phyloP scores from a whole-genome alignment of 1,140 invertebrate species.

The Trichonephila clavata region DNA sequence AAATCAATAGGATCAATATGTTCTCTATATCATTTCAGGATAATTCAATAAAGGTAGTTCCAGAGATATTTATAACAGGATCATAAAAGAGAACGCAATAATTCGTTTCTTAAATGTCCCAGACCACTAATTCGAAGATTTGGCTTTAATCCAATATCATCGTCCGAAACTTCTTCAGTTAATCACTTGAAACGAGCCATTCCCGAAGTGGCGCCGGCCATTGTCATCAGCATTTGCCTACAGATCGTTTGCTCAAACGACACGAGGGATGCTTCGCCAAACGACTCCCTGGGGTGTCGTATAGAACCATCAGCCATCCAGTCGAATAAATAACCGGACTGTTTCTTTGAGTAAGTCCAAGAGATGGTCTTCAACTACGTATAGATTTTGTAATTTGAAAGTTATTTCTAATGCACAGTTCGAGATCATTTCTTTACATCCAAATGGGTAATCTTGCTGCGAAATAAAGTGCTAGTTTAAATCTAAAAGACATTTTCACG shows the following conservation, averaged over 20 bases:
- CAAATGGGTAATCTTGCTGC: too few relatives aligned
- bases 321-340: neutral
- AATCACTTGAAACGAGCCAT: neutral
- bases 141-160: neutral
- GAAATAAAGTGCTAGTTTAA: too few relatives aligned
- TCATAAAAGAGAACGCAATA: neutral
- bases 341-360: neutral
- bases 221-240: conserved; percentile 3
- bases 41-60: neutral
- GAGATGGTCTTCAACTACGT: neutral
- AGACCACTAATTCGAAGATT: neutral
- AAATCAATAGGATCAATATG: too few relatives aligned
- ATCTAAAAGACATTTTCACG: too few relatives aligned
- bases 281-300: conserved; percentile 7
- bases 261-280: neutral
- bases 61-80: neutral
- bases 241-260: neutral
- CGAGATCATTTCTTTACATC: neutral
- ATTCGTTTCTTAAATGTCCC: neutral
- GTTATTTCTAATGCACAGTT: neutral
- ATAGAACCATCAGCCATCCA: neutral
- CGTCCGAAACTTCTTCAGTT: neutral
- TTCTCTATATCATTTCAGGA: neutral
- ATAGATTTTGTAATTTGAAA: neutral
- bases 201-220: neutral